Conservation (phyloP, 2,888 invertebrate species). For the Myathropa florea region DNA sequence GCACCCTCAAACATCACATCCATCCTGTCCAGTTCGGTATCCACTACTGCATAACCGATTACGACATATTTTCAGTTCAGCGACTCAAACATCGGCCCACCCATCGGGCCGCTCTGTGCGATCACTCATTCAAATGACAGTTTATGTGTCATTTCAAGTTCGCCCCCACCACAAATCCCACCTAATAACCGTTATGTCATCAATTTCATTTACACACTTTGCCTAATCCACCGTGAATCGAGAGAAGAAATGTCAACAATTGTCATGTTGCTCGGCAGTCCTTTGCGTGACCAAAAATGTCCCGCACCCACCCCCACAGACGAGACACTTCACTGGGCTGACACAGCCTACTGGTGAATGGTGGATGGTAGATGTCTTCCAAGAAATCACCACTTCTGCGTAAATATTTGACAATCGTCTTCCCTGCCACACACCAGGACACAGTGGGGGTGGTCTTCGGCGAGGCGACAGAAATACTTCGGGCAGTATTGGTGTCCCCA, state of each 20-base stretch:
- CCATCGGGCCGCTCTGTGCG: background rate
- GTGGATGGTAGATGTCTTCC: background rate
- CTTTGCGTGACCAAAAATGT: slow-evolving; percentile 27
- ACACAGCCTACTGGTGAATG: background rate
- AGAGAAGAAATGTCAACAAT: slow-evolving; percentile 55
- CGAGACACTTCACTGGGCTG: background rate
- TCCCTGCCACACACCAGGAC: background rate
- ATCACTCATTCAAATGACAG: slow-evolving; percentile 40
- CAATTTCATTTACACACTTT: slow-evolving; percentile 58
- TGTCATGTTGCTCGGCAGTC: slow-evolving; percentile 29
- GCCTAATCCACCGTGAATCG: slow-evolving; percentile 44
- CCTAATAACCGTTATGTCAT: slow-evolving; percentile 48
- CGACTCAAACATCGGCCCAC: background rate
- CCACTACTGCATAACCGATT: background rate
- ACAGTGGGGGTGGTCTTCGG: background rate
- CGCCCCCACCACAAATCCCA: slow-evolving; percentile 19
- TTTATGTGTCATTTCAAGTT: slow-evolving; percentile 21
- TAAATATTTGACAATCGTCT: slow-evolving; percentile 64
- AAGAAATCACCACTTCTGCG: slow-evolving; percentile 46
- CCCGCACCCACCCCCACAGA: background rate
- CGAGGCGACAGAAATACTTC: slow-evolving; percentile 5
- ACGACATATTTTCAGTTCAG: background rate
- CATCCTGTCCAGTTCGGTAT: background rate
- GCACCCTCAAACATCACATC: background rate
- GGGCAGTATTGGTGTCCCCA: slow-evolving; percentile 30